A percentile compares a stretch with the other conserved stretches of the same genome.
These are phyloP conservation scores for Scolopax bukidnonensis DNA, from an alignment of 2,797 vertebrate species.

Conservation along the genomic window DNA sequence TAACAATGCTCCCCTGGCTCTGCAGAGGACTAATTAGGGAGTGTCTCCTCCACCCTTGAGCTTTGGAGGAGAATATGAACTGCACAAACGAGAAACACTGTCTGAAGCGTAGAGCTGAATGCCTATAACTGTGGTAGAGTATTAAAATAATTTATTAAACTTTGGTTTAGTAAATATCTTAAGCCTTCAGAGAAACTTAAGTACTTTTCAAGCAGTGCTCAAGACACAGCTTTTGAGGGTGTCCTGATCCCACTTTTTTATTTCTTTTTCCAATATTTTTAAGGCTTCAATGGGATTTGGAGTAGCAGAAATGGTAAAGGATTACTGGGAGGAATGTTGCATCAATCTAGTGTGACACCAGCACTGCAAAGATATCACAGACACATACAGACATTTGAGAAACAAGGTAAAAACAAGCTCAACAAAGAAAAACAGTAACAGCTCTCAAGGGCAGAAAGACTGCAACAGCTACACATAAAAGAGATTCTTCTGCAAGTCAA, in stretches of 20 bases:
- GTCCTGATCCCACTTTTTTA: background rate
- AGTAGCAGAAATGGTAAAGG: background rate
- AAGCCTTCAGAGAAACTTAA: background rate
- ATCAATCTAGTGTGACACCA: background rate
- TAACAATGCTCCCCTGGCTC: background rate
- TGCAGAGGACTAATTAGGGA: background rate
- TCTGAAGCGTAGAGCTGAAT: background rate
- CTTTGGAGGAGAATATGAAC: background rate
- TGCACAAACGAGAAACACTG: background rate
- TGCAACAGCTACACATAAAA: background rate
- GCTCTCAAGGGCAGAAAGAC: background rate
- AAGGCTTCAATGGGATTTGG: background rate
- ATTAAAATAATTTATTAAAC: background rate
- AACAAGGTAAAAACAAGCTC: background rate
- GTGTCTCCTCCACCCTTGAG: background rate
- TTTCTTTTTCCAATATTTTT: background rate
- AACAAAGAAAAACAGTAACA: background rate
- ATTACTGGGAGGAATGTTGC: background rate
- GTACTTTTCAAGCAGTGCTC: background rate
- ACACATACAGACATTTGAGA: background rate
- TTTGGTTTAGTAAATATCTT: background rate
- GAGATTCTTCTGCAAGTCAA: background rate
- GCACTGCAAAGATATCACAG: accelerated
- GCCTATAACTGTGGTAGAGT: background rate
- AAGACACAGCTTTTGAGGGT: background rate